Evolutionary conservation across 2,888 invertebrate genomes (phyloP).

Genomic region (Exephanes ischioxanthus): DNA sequence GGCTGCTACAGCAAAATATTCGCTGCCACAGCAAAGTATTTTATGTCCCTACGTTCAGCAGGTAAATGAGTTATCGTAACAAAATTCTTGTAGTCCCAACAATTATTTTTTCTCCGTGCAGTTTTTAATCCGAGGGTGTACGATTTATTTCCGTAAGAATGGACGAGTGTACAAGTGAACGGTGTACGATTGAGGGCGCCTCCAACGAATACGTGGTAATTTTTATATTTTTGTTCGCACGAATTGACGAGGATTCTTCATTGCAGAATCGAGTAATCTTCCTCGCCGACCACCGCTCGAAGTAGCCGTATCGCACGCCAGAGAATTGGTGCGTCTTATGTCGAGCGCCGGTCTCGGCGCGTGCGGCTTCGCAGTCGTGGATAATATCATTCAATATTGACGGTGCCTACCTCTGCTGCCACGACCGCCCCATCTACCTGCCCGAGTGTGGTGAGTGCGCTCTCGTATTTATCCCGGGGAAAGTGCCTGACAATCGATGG

Average conservation of each 20-base stretch:
- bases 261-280: constrained; percentile 95
- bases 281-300: constrained; percentile 97
- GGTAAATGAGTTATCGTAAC: too few species aligned
- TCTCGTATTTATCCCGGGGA: constrained; percentile 72
- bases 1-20: too few species aligned
- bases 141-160: too few species aligned
- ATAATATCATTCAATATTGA: constrained; percentile 92
- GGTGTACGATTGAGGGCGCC: too few species aligned
- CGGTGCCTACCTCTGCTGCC: constrained; percentile 83
- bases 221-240: not conserved
- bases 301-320: constrained; percentile 95
- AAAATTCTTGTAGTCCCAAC: too few species aligned
- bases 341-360: constrained; percentile 95
- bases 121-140: too few species aligned
- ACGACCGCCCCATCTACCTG: constrained; percentile 82
- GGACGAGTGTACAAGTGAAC: too few species aligned
- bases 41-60: too few species aligned
- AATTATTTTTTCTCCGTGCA: too few species aligned
- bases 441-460: constrained; percentile 82
- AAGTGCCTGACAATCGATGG: constrained; percentile 78
- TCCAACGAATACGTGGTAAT: too few species aligned
- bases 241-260: constrained; percentile 9
- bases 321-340: constrained; percentile 95
- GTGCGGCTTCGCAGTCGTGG: constrained; percentile 97
- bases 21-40: too few species aligned